Evolutionary conservation across 2,113 vertebrate genomes (phyloP), one percentile per base, ranked within the genome.

Genomic region (Oryzias javanicus): DNA sequence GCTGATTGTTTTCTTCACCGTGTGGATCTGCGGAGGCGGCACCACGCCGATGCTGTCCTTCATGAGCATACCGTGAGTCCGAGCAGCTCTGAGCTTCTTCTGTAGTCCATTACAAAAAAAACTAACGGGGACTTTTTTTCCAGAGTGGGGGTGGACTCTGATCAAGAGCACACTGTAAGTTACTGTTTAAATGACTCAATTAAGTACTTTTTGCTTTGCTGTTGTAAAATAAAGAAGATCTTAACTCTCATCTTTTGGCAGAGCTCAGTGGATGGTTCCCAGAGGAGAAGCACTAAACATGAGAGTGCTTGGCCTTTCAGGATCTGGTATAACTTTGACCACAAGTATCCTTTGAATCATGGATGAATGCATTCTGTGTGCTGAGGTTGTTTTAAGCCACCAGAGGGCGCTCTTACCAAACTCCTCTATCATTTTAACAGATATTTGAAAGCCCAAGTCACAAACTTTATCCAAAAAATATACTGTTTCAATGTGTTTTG

Each of bases 291-390:
- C 52, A 96, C 93, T 0, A 97, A 95, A 85, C 92, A 94, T 1
- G 96, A 98, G 51, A 96, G 95, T 0, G 95, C 97, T 44, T 98
- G 96, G 97, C 94, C 97, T 0, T 97, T 99, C 85, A 95, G 93
- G 80, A 91, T 98, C 66, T 99, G 97, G 97, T 96, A 99, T 85
- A 98, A 94, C 88, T 97, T 99, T 4, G 97, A 99, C 86, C 95
- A 94, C 88, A 97, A 97, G 96, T 98, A 99, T 99, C 97, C 82
- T 89, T 87, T 70, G 10, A 70, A 14, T 25, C 20, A 1, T 6
- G 0, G 10, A 7, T 44, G 1, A 42, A 1, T 2, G 10, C 12
- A 17, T 10, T 15, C 15, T 12, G 13, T n/a, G 0, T 45, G 44
- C 1, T 18, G 10, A 16, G 5, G 41, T 57, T 35, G 57, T 3